Percentiles rank a stretch among this genome's conserved stretches.
Conservation (phyloP, 2,797 vertebrate species). For the Anabacerthia variegaticeps region DNA sequence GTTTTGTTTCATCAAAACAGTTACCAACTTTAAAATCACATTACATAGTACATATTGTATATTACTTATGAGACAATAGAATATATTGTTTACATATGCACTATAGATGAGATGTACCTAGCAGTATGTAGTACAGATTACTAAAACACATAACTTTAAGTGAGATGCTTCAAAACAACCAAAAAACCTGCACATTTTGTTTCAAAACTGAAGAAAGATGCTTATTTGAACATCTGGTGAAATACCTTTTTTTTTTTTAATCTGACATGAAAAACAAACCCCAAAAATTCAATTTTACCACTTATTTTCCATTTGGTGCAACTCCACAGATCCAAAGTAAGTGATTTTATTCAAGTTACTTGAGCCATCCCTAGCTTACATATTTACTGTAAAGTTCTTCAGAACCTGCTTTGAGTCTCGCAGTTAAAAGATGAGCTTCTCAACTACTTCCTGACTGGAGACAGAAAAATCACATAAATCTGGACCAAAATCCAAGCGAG, state of each 20-base stretch:
- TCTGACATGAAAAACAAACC: not conserved
- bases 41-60: not conserved
- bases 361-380: not conserved
- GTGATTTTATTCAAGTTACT: not conserved
- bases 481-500: not conserved
- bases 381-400: not conserved
- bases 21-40: not conserved
- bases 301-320: not conserved
- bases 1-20: not conserved
- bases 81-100: no score
- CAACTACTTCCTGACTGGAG: not conserved
- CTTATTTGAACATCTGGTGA: not conserved
- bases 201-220: not conserved
- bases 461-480: not conserved
- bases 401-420: not conserved
- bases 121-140: not conserved
- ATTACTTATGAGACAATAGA: not conserved
- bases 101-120: not conserved
- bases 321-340: not conserved
- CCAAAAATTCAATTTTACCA: not conserved
- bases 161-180: not conserved
- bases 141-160: not conserved
- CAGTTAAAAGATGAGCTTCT: not conserved
- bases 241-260: not conserved
- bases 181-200: not conserved